Evolutionary conservation across 64 coral and sea anemone species (phyloP).

Genomic region (Trachythela sp.): DNA sequence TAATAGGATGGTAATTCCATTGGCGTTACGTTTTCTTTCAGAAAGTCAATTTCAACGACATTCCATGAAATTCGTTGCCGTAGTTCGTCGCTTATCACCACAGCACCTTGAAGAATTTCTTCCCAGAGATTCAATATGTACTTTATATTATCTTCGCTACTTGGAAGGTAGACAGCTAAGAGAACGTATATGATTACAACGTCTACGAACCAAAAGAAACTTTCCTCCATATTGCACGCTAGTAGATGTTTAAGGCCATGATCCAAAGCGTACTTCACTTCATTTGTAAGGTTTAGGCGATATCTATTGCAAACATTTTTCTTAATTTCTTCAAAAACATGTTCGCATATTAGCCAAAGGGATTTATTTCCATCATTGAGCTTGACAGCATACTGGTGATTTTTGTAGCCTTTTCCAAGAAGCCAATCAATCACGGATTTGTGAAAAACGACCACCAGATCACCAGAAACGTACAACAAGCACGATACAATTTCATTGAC

Average conservation of each 20-base stretch:
- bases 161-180: neutral
- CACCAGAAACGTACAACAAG: slow-evolving; percentile 48
- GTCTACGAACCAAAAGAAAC: neutral
- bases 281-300: slow-evolving; percentile 22
- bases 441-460: slow-evolving; percentile 58
- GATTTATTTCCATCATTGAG: slow-evolving; percentile 29
- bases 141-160: neutral
- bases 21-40: too few species aligned
- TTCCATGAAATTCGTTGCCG: neutral
- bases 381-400: slow-evolving; percentile 48
- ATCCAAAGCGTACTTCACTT: slow-evolving; percentile 57
- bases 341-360: slow-evolving; percentile 42
- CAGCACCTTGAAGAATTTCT: neutral
- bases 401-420: neutral
- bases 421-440: slow-evolving; percentile 75
- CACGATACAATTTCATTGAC: slow-evolving; percentile 35
- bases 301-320: neutral
- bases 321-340: slow-evolving; percentile 15
- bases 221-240: neutral
- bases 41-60: neutral
- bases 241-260: slow-evolving; percentile 48
- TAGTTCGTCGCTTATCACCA: neutral
- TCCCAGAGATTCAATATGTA: neutral
- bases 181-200: neutral
- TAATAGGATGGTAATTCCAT: neutral